phyloP scores from a whole-genome alignment of 2,888 invertebrate species.

The Lycocerus yunnanus region DNA sequence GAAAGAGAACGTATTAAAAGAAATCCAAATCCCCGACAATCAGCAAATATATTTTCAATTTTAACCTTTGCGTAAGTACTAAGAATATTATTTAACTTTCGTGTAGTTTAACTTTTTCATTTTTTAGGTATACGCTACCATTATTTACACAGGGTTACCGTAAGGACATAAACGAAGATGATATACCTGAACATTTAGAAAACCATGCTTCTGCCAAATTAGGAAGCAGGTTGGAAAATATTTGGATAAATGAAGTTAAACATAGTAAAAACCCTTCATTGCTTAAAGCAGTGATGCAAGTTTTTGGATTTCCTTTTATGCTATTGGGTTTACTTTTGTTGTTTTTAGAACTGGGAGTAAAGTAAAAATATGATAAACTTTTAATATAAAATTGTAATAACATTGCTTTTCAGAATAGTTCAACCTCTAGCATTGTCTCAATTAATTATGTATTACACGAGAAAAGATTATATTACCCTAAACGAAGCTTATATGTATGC shows the following conservation, averaged over 20 bases:
- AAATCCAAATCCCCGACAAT: slow-evolving; percentile 17
- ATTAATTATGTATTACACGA: slow-evolving; percentile 40
- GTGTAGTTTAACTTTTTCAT: neutral
- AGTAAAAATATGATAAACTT: neutral
- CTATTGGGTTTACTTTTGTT: slow-evolving; percentile 31
- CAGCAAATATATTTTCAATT: slow-evolving; percentile 25
- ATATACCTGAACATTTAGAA: slow-evolving; percentile 56
- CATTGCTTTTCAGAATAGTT: slow-evolving; percentile 58
- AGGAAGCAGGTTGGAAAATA: slow-evolving; percentile 66
- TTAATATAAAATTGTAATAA: slow-evolving; percentile 11
- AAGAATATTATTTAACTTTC: slow-evolving; percentile 14
- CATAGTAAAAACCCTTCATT: slow-evolving; percentile 36
- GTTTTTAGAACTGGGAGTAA: neutral
- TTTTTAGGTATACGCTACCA: slow-evolving; percentile 57
- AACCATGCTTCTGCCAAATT: slow-evolving; percentile 67
- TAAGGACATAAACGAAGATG: slow-evolving; percentile 56
- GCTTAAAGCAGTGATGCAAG: slow-evolving; percentile 35
- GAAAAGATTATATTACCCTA: slow-evolving; percentile 47
- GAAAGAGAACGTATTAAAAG: neutral
- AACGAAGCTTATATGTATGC: slow-evolving; percentile 79
- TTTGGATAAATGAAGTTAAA: slow-evolving; percentile 35
- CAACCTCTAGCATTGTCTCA: slow-evolving; percentile 62
- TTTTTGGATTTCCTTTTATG: slow-evolving; percentile 41
- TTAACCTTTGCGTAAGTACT: slow-evolving; percentile 28
- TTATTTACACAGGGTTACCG: slow-evolving; percentile 56